Base-by-base conservation (phyloP, 2,797 vertebrate genomes). In the Pteronotus mesoamericanus region DNA sequence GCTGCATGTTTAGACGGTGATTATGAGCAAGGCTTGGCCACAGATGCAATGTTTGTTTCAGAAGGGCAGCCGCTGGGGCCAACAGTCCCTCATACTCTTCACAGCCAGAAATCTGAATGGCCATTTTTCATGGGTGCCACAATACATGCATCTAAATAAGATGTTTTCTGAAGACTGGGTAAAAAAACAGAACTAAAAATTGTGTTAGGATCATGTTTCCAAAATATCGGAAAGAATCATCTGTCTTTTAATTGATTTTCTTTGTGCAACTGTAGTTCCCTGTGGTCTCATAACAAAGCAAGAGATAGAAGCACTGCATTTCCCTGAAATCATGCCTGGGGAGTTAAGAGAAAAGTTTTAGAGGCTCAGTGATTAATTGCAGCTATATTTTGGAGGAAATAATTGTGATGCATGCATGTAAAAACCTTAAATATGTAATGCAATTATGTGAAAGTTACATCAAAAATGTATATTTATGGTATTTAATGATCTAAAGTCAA, bases 221-320 rank as follows among this genome's bases (percentile, higher is more conserved):
- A 74, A 89, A 86, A 94, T 90, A 79, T 84, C 92, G 96, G 75
- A 68, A 88, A 92, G 53, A 69, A 84, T 86, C 19, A 53, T 64
- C 51, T 68, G 19, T 72, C 34, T 83, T 42, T 86, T 48, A 72
- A 48, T 74, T 90, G 29, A 84, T 95, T 57, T 66, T 86, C 39
- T 79, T 66, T 9, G 34, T 89, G 34, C 21, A 86, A 44, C 29
- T 32, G 3, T 64, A 51, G 29, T 59, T 71, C 59, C 59, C 61
- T 74, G n/a, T 21, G 55, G 69, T 77, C 29, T 83, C 19, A 24
- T 57, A 69, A 42, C 14, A 68, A 39, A 83, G 10, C 18, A 64
- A 59, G 55, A n/a, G 61, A 72, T 57, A 1, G 39, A 61, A 74
- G 42, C 6, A 12, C 7, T 29, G 34, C 3, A 39, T 66, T 86